Percentiles rank a stretch among this genome's conserved stretches.
Evolutionary conservation across 64 coral and sea anemone species (phyloP).

Genomic region (Pocillopora damicornis): DNA sequence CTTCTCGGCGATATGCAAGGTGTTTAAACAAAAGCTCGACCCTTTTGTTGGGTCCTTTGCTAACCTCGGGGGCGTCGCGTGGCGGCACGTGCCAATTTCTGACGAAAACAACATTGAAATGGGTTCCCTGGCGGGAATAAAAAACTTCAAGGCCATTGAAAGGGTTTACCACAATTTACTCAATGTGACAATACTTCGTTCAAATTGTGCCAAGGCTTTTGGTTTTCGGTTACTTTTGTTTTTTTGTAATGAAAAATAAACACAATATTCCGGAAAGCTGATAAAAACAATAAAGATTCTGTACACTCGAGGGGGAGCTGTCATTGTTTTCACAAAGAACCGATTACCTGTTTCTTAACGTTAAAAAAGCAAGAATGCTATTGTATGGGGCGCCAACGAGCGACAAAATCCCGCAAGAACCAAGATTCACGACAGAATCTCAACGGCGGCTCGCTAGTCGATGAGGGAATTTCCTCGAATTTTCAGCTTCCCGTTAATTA

Average conservation of each 20-base stretch:
- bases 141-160: slow-evolving; percentile 24
- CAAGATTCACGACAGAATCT: neutral
- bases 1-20: slow-evolving; percentile 31
- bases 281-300: slow-evolving; percentile 37
- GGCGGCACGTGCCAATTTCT: slow-evolving; percentile 40
- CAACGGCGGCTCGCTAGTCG: neutral
- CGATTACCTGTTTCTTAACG: neutral
- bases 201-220: neutral
- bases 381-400: neutral
- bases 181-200: slow-evolving; percentile 20
- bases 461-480: neutral
- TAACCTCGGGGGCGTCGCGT: slow-evolving; percentile 10
- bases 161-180: slow-evolving; percentile 24
- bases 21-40: slow-evolving; percentile 32
- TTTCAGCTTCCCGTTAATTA: slow-evolving; percentile 34
- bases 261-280: slow-evolving; percentile 9
- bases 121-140: slow-evolving; percentile 27
- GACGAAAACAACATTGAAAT: slow-evolving; percentile 24
- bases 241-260: slow-evolving; percentile 50
- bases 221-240: slow-evolving; percentile 33
- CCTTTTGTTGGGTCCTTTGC: slow-evolving; percentile 23
- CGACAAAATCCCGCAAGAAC: neutral
- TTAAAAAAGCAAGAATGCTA: neutral
- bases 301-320: neutral
- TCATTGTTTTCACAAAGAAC: neutral